These are phyloP conservation scores for Asobara japonica DNA, from an alignment of 1,140 invertebrate genomes.

Conservation along the genomic window DNA sequence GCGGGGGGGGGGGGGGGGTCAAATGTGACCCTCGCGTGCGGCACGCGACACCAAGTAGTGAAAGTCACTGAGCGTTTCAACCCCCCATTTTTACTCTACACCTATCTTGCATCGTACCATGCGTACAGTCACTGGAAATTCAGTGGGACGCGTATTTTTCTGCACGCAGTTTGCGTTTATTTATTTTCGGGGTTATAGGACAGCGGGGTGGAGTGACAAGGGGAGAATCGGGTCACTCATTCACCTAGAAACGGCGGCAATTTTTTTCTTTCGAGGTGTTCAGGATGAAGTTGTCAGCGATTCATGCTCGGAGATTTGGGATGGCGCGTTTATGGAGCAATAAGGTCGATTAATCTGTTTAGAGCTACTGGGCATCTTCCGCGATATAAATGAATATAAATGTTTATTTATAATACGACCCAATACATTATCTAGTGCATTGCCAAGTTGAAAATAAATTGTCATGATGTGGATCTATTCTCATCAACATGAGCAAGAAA, in stretches of 20 bases:
- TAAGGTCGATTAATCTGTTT: no score
- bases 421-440: no score
- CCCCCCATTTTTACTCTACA: not conserved
- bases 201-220: no score
- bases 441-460: no score
- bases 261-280: not conserved
- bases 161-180: slow-evolving; percentile 10
- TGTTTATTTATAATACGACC: no score
- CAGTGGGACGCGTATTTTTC: slow-evolving; percentile 15
- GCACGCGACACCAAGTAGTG: slow-evolving; percentile 24
- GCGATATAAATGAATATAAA: no score
- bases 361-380: no score
- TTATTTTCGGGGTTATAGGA: not conserved
- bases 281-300: not conserved
- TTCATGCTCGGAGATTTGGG: no score
- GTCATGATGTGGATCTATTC: no score
- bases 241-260: not conserved
- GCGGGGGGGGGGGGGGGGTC: not conserved
- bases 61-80: slow-evolving; percentile 22
- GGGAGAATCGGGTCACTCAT: not conserved
- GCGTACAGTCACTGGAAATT: slow-evolving; percentile 1
- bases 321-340: no score
- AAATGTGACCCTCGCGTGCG: slow-evolving; percentile 25
- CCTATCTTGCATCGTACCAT: slow-evolving; percentile 13
- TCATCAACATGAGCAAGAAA: no score